Evolutionary conservation across 2,888 invertebrate genomes (phyloP).

Genomic region (Ptilodon capucinus): DNA sequence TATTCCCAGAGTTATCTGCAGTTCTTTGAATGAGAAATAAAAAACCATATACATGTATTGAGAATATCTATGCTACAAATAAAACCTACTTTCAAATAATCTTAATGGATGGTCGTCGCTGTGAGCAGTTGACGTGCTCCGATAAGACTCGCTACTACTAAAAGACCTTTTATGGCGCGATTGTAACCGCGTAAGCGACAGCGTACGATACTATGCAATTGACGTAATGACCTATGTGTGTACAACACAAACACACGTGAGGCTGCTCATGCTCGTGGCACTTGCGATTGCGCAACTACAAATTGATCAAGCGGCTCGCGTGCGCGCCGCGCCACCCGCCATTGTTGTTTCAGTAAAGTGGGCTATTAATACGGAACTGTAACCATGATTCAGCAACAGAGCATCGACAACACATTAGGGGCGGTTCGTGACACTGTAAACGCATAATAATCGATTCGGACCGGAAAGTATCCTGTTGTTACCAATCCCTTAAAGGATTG

Average conservation of each 20-base stretch:
- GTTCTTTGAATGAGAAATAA: background rate
- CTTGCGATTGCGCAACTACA: constrained; percentile 24
- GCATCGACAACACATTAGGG: constrained; percentile 45
- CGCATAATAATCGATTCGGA: constrained; percentile 29
- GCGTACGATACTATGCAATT: constrained; percentile 31
- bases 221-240: constrained; percentile 32
- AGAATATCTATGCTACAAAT: constrained; percentile 6
- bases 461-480: constrained; percentile 34
- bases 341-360: constrained; percentile 50
- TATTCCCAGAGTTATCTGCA: background rate
- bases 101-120: constrained; percentile 19
- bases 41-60: background rate
- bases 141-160: constrained; percentile 18
- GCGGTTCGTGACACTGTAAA: constrained; percentile 40
- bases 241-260: constrained; percentile 15
- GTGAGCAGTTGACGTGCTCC: constrained; percentile 18
- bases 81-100: constrained; percentile 18
- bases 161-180: constrained; percentile 29
- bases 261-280: constrained; percentile 11
- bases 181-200: constrained; percentile 32
- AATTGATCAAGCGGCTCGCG: constrained; percentile 25
- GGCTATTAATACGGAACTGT: constrained; percentile 43
- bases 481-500: constrained; percentile 31
- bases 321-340: constrained; percentile 24
- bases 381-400: constrained; percentile 52